Evolutionary conservation across 2,888 invertebrate species (phyloP).

Genomic region (Conops quadrifasciatus): DNA sequence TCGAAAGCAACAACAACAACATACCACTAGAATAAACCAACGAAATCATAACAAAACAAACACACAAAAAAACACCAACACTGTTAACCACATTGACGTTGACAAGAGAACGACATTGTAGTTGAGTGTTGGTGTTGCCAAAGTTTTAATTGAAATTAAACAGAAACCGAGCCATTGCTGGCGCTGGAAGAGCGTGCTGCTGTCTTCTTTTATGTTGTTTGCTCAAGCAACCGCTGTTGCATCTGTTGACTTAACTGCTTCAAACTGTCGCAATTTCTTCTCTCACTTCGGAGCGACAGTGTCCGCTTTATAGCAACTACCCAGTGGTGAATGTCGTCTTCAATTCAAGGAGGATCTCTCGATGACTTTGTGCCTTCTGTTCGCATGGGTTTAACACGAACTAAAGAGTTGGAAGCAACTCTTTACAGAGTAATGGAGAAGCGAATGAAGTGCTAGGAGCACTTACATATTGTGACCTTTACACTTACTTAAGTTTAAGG

Average conservation of each 20-base stretch:
- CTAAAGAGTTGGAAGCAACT: too few relatives aligned
- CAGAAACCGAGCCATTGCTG: constrained; percentile 23
- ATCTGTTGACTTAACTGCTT: background rate
- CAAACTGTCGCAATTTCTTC: background rate
- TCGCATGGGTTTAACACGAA: too few relatives aligned
- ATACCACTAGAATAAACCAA: background rate
- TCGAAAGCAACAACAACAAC: background rate
- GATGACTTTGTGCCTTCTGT: too few relatives aligned
- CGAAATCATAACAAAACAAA: too few relatives aligned
- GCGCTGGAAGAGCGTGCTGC: background rate
- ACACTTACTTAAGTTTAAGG: too few relatives aligned
- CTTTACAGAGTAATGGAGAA: too few relatives aligned
- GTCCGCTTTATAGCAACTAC: too few relatives aligned
- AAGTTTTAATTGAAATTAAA: constrained; percentile 37
- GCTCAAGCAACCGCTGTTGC: background rate
- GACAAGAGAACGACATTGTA: background rate
- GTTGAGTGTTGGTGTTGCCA: constrained; percentile 18
- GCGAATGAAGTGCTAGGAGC: too few relatives aligned
- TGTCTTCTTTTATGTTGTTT: constrained; percentile 7
- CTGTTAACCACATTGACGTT: background rate
- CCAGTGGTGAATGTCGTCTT: too few relatives aligned
- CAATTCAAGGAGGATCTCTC: too few relatives aligned
- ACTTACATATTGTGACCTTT: too few relatives aligned
- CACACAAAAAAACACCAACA: background rate
- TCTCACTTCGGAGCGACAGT: background rate